Base-by-base conservation (phyloP, 2,888 invertebrate species). In the Perithous albicinctus region DNA sequence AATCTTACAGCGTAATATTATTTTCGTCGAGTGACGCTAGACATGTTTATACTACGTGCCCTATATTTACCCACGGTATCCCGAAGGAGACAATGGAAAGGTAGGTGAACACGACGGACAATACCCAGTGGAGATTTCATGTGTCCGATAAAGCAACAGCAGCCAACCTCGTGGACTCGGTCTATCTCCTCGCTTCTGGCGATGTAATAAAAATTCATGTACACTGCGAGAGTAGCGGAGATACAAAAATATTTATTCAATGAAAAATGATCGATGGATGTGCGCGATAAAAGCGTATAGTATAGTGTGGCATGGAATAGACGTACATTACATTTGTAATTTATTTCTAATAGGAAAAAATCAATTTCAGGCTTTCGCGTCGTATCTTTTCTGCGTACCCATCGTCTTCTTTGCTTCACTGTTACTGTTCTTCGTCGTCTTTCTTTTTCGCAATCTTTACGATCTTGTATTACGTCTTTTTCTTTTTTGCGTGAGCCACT, bases 231-330 rank as follows among this genome's bases (percentile, higher is more conserved):
- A 23, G 15, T 41, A 41, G 41, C 51, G 15, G 2, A 54, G 32
- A 69, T 69, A 51, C 35, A 51, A 23, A 54, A 67, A 67, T 43
- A 67, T 41, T 61, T 61, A 61, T 61, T 61, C 74, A 29, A 67
- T 61, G 41, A 63, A 41, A 67, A 51, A 67, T 67, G 67, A 74
- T 79, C 29, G 59, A 74, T 67, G 73, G 51, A 15, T 23, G 20
- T 59, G 48, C 32, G 15, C 20, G 56, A 72, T 74, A 61, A 73
- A 67, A 66, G 61, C 29, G 18, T 38, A n/a, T n/a, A n/a, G 61
- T 63, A 48, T 63, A 35, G 43, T 35, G 12, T 15, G 32, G 23
- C 32, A 18, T 35, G 23, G 41, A 46, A 76, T 69, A 35, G 35
- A 46, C n/a, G n/a, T n/a, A n/a, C n/a, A n/a, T n/a, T n/a, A 59